Conservation (phyloP, 2,888 invertebrate species). For the Lymantria monacha region DNA sequence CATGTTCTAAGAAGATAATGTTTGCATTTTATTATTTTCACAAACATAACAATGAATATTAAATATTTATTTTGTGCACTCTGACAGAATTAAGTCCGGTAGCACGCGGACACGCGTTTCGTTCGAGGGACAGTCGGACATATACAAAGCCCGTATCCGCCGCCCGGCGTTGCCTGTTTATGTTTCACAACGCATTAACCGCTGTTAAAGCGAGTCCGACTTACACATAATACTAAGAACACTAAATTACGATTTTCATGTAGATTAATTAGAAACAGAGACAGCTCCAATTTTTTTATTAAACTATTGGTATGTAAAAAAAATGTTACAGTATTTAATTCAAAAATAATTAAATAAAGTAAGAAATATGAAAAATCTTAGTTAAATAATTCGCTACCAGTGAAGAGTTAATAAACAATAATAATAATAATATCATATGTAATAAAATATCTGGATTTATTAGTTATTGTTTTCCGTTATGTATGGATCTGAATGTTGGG, state of each 20-base stretch:
- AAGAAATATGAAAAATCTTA: no score
- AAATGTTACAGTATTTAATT: no score
- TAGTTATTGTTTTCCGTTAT: no score
- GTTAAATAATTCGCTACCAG: no score
- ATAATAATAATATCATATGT: no score
- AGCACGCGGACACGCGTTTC: not conserved
- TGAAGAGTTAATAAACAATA: no score
- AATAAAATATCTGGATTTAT: no score
- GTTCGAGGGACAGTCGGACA: slow-evolving; percentile 17
- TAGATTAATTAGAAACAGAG: slow-evolving; percentile 36
- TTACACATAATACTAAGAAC: slow-evolving; percentile 57
- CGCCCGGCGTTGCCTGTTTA: slow-evolving; percentile 38
- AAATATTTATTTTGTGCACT: not conserved
- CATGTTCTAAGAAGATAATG: no score
- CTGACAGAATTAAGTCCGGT: not conserved
- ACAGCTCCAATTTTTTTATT: not conserved
- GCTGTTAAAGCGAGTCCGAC: slow-evolving; percentile 35
- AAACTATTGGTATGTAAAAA: no score
- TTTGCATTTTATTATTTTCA: not conserved
- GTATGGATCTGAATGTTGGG: no score
- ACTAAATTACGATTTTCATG: slow-evolving; percentile 51
- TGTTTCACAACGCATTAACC: slow-evolving; percentile 49
- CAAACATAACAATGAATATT: not conserved
- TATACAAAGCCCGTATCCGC: slow-evolving; percentile 37
- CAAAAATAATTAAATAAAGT: no score